Evolutionary conservation across 2,113 vertebrate species (phyloP).

Genomic region (Eretmochelys imbricata): DNA sequence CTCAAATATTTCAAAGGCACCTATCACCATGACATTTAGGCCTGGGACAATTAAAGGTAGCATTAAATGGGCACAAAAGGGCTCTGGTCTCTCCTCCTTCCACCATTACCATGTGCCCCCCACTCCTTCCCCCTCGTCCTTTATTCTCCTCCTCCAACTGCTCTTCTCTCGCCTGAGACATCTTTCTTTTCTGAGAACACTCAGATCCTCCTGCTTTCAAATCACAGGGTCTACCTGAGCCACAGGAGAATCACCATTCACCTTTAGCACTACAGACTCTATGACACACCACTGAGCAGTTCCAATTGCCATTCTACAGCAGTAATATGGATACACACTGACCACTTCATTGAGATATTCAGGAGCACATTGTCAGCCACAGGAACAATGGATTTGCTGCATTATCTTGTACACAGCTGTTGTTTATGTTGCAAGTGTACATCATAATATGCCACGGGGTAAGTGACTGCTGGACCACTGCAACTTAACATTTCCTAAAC

Average conservation of each 20-base stretch:
- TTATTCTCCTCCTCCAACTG: neutral
- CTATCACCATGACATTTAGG: neutral
- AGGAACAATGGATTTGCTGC: neutral
- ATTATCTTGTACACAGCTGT: neutral
- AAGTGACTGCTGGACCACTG: neutral
- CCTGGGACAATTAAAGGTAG: neutral
- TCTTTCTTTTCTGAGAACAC: neutral
- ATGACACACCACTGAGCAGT: neutral
- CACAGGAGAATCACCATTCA: neutral
- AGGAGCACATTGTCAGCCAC: neutral
- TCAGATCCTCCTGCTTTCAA: neutral
- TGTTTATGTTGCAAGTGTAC: neutral
- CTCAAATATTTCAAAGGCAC: neutral
- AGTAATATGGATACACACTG: neutral
- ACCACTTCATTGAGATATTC: neutral
- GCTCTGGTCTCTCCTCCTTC: neutral
- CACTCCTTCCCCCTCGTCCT: neutral
- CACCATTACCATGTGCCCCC: neutral
- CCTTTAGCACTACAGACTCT: neutral
- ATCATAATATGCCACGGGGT: neutral
- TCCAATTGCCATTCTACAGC: neutral
- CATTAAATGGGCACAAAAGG: neutral
- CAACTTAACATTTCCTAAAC: neutral
- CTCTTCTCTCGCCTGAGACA: neutral
- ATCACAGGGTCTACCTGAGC: neutral